Evolutionary conservation across 2,113 vertebrate species (phyloP).

Genomic region (Sapayoa aenigma): DNA sequence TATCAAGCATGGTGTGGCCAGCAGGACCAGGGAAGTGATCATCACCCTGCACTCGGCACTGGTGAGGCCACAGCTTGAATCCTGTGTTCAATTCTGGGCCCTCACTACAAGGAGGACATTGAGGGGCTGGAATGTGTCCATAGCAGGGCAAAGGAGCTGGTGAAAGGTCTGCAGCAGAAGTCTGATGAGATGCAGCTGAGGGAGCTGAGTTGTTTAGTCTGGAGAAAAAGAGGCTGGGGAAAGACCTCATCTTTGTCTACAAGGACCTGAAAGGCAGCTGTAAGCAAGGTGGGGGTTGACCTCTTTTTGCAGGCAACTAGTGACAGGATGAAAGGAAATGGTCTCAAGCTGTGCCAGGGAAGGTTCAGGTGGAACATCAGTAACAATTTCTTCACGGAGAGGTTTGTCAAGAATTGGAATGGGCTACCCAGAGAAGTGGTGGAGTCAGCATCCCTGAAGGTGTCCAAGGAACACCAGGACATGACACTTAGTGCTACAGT

Average conservation of each 20-base stretch:
- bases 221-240: background rate
- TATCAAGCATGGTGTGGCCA: background rate
- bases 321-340: background rate
- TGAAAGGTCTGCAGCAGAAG: background rate
- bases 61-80: background rate
- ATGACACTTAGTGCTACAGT: background rate
- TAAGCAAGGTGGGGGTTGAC: no score
- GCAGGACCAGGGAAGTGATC: background rate
- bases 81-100: background rate
- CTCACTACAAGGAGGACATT: background rate
- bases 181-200: background rate
- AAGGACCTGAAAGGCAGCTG: background rate
- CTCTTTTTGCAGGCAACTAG: background rate
- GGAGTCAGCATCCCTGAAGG: background rate
- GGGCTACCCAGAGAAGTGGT: background rate
- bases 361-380: background rate
- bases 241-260: background rate
- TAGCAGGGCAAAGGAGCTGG: background rate
- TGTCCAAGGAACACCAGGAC: no score
- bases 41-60: background rate
- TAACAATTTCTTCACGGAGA: background rate
- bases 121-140: background rate
- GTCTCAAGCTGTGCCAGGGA: background rate
- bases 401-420: background rate
- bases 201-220: background rate